These are phyloP conservation scores for Atractosteus spatula DNA, from an alignment of 2,113 vertebrate genomes.

Conservation along the genomic window DNA sequence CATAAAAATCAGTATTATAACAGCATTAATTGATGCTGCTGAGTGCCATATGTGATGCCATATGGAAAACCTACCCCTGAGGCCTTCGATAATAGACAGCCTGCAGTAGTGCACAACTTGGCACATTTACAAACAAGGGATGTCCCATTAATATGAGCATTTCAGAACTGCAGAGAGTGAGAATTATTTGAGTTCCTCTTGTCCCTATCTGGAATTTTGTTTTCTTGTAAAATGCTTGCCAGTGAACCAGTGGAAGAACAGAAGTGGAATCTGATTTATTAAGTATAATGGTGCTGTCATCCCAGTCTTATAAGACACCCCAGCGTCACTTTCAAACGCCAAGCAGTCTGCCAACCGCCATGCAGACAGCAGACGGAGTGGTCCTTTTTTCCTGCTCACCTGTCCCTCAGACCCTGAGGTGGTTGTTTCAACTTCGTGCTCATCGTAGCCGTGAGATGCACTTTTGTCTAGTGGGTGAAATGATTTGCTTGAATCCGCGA, in stretches of 20 bases:
- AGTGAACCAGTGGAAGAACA: neutral
- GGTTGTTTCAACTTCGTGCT: constrained; percentile 35
- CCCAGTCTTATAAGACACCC: no score
- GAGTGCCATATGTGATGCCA: constrained; percentile 72
- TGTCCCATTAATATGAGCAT: constrained; percentile 68
- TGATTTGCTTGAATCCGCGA: constrained; percentile 40
- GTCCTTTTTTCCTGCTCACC: constrained; percentile 37
- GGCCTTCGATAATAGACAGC: constrained; percentile 72
- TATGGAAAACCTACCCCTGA: constrained; percentile 70
- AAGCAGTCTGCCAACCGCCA: constrained; percentile 5
- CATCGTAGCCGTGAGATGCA: neutral
- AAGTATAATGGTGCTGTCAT: no score
- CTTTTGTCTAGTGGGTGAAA: constrained; percentile 36
- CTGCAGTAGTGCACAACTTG: constrained; percentile 68
- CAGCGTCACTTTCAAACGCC: no score
- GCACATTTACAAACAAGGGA: constrained; percentile 76
- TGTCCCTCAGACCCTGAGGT: constrained; percentile 35
- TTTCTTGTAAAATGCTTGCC: neutral
- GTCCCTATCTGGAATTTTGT: constrained; percentile 15
- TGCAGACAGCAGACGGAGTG: constrained; percentile 8
- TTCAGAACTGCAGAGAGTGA: constrained; percentile 24
- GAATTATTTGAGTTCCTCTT: neutral
- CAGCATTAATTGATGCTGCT: constrained; percentile 79
- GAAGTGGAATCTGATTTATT: neutral
- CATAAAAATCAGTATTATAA: constrained; percentile 74